Conservation (phyloP, 2,113 vertebrate species). For the Porphyrio hochstetteri region DNA sequence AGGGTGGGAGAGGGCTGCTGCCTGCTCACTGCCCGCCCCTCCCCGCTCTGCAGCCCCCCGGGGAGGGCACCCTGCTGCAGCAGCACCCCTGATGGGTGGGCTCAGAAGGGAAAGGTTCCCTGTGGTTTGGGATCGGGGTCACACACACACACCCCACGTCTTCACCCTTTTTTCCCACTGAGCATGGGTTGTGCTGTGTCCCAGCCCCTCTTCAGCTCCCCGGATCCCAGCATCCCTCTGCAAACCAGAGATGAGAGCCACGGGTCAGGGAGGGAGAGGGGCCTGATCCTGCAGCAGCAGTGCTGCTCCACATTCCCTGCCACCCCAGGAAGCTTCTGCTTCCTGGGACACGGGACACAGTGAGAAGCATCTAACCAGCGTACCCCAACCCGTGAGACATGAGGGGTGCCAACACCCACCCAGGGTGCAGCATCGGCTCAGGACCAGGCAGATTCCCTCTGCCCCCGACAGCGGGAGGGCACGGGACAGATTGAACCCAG, state of each 20-base stretch:
- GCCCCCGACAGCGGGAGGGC: not conserved
- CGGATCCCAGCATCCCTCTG: not conserved
- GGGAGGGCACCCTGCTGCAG: not conserved
- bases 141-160: too few relatives aligned
- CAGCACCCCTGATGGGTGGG: not conserved
- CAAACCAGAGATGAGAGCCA: not conserved
- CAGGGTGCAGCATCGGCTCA: accelerated
- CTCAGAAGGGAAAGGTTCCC: not conserved
- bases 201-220: not conserved
- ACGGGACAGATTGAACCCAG: accelerated
- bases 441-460: accelerated
- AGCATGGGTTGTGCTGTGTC: not conserved
- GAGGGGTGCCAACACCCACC: accelerated
- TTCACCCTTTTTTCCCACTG: not conserved
- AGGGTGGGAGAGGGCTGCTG: accelerated
- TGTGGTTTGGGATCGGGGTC: too few relatives aligned
- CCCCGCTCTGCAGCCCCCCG: not conserved
- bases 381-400: accelerated
- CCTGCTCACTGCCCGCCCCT: not conserved
- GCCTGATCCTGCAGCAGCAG: not conserved
- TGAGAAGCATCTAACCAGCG: accelerated
- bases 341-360: not conserved
- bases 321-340: accelerated
- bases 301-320: not conserved
- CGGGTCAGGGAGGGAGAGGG: not conserved